Conservation (phyloP, 2,113 vertebrate genomes). For the Diglossa brunneiventris region DNA sequence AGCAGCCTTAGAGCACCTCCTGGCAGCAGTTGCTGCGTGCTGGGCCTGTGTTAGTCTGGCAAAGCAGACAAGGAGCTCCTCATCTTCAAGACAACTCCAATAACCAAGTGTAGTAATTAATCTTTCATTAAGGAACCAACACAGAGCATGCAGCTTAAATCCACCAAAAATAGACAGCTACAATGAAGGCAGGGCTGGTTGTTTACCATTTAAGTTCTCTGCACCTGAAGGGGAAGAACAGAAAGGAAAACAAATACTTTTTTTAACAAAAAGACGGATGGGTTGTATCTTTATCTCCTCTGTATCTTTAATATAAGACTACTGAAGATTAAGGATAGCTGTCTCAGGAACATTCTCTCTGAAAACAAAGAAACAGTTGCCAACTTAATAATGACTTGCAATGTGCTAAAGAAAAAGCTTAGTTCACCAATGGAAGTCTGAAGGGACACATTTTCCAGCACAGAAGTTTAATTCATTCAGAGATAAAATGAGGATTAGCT, state of each 20-base stretch:
- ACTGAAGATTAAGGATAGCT: neutral
- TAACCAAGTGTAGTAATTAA: neutral
- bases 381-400: neutral
- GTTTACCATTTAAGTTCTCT: neutral
- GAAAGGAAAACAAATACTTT: neutral
- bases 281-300: neutral
- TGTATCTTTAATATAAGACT: neutral
- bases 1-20: neutral
- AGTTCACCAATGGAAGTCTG: neutral
- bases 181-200: neutral
- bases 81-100: neutral
- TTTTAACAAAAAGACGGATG: neutral
- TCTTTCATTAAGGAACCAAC: neutral
- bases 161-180: neutral
- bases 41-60: neutral
- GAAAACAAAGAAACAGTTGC: neutral
- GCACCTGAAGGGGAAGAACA: neutral
- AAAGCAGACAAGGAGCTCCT: neutral
- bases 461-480: neutral
- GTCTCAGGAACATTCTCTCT: neutral
- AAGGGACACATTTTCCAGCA: neutral
- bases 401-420: neutral
- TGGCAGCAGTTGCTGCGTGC: neutral
- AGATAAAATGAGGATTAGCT: neutral
- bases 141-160: neutral